Percentiles rank a stretch among this genome's conserved stretches.
phyloP scores from a whole-genome alignment of 1,140 invertebrate genomes.

The Drosophila setifemur region DNA sequence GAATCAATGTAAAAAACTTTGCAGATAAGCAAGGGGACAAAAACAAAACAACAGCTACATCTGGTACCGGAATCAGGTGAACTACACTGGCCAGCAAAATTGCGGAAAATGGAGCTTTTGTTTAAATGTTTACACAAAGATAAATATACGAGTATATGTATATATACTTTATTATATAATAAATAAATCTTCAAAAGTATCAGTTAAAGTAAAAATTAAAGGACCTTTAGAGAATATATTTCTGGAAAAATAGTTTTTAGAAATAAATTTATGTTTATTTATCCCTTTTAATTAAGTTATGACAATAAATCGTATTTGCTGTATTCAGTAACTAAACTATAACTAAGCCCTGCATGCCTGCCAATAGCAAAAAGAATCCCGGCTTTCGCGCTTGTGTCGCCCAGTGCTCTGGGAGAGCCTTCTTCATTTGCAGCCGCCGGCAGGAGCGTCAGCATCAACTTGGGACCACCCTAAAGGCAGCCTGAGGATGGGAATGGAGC shows the following conservation, averaged over 20 bases:
- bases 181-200: no score
- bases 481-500: conserved; percentile 36
- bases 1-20: conserved; percentile 73
- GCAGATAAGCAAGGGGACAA: conserved; percentile 31
- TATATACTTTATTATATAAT: not conserved
- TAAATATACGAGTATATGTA: no score
- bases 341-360: no score
- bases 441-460: conserved; percentile 26
- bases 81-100: conserved; percentile 35
- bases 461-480: conserved; percentile 68
- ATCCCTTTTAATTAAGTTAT: not conserved
- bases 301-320: not conserved
- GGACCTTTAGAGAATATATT: no score
- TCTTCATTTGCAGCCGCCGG: conserved; percentile 51
- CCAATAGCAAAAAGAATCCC: conserved; percentile 27
- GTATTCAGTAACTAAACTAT: not conserved
- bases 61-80: conserved; percentile 55
- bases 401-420: conserved; percentile 48
- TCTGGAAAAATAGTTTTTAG: no score
- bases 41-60: conserved; percentile 26
- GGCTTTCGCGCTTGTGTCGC: conserved; percentile 36
- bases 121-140: no score
- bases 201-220: not conserved
- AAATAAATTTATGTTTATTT: no score
- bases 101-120: no score